Conservation (phyloP, 2,113 vertebrate species). For the Edolisoma coerulescens region DNA sequence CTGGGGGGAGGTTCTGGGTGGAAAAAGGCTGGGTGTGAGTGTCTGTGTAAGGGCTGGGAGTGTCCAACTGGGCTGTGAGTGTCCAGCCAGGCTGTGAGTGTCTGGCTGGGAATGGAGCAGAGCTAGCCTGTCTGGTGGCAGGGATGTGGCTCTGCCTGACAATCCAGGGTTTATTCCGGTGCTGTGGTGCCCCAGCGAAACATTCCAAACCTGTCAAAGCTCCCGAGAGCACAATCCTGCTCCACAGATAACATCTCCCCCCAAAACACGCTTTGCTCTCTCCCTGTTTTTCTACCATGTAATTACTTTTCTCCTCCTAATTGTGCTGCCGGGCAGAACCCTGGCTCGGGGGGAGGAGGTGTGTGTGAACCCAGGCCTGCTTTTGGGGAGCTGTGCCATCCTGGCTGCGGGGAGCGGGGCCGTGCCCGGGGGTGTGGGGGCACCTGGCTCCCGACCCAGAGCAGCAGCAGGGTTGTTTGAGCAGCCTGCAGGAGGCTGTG, state of each 20-base stretch:
- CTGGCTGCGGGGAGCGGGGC: rapidly evolving
- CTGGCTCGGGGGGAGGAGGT: not conserved
- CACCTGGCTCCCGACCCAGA: not conserved
- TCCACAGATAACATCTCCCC: not conserved
- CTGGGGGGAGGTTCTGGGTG: not conserved
- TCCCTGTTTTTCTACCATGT: not conserved
- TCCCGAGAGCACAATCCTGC: not conserved
- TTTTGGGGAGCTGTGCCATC: not conserved
- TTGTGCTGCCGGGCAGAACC: not conserved
- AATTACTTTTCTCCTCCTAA: not conserved
- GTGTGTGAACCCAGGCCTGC: rapidly evolving
- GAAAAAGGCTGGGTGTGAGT: not conserved
- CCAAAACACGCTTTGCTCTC: not conserved
- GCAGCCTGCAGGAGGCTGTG: not conserved
- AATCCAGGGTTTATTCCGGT: not conserved
- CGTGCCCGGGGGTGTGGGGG: not conserved
- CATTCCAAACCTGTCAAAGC: not conserved
- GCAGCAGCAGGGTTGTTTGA: not conserved
- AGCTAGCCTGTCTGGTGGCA: not conserved
- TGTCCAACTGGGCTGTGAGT: not conserved
- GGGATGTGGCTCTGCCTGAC: not conserved
- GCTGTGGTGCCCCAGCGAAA: not conserved
- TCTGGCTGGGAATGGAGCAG: not conserved
- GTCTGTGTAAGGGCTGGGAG: not conserved
- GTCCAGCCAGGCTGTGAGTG: not conserved